Conservation (phyloP, 2,113 vertebrate genomes). For the Carollia perspicillata region DNA sequence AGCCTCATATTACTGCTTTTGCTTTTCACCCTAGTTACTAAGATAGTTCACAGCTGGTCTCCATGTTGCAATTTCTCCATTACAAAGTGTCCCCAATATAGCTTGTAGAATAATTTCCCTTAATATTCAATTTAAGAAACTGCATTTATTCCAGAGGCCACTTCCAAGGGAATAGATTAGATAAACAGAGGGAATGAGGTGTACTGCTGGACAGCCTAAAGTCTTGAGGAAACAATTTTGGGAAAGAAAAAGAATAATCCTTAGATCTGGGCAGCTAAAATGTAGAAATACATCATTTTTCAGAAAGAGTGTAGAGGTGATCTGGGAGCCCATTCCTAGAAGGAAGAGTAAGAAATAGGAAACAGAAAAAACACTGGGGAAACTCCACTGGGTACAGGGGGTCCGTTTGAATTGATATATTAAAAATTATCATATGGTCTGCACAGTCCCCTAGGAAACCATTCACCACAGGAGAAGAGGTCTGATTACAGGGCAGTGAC, state of each 20-base stretch:
- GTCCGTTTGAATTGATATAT: background rate
- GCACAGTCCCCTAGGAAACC: background rate
- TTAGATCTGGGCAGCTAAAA: background rate
- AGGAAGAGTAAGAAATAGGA: background rate
- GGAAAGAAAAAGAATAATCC: background rate
- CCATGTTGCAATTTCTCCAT: background rate
- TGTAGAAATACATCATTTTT: background rate
- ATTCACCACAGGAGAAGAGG: background rate
- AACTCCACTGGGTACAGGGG: background rate
- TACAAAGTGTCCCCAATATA: background rate
- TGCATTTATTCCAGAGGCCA: background rate
- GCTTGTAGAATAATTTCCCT: background rate
- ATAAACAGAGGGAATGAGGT: background rate
- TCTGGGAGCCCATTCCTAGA: background rate
- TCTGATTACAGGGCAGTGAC: background rate
- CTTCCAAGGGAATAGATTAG: background rate
- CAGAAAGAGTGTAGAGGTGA: background rate
- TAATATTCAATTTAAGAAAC: background rate
- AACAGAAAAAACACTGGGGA: background rate
- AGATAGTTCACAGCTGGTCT: background rate
- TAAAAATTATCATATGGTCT: background rate
- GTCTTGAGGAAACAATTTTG: background rate
- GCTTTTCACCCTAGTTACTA: background rate
- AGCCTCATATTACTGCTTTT: background rate
- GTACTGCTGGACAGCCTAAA: background rate